phyloP scores from a whole-genome alignment of 2,888 invertebrate genomes.

The Tanytarsus gracilentus region DNA sequence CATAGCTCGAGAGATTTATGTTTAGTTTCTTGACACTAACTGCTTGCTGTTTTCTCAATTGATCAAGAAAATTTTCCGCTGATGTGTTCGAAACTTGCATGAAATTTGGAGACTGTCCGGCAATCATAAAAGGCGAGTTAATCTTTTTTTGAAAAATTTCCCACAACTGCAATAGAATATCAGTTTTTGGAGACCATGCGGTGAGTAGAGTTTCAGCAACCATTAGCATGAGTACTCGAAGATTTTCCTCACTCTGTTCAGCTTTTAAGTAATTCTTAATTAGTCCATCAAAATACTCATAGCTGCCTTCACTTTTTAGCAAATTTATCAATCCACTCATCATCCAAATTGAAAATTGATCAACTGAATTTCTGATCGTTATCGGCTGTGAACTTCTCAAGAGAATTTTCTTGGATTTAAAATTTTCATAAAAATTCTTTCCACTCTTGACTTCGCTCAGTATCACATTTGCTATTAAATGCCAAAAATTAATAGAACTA shows the following conservation, averaged over 20 bases:
- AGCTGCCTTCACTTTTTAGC: slow-evolving; percentile 42
- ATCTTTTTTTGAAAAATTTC: slow-evolving; percentile 51
- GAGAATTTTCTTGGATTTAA: neutral
- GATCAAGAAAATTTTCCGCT: slow-evolving; percentile 39
- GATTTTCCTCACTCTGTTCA: slow-evolving; percentile 44
- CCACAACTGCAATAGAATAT: slow-evolving; percentile 48
- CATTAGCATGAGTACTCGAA: slow-evolving; percentile 44
- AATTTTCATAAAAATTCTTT: slow-evolving; percentile 10
- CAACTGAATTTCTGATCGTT: slow-evolving; percentile 34
- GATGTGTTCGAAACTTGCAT: slow-evolving; percentile 39
- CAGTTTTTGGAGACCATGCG: slow-evolving; percentile 46
- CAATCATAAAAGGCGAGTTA: slow-evolving; percentile 47
- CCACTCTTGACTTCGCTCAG: neutral
- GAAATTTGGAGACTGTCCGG: slow-evolving; percentile 45
- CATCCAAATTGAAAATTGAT: slow-evolving; percentile 44
- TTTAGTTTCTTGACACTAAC: slow-evolving; percentile 34
- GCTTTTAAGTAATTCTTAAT: slow-evolving; percentile 44
- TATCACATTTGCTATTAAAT: slow-evolving; percentile 39
- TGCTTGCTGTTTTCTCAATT: slow-evolving; percentile 40
- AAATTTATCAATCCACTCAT: slow-evolving; percentile 44
- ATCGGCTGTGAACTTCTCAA: neutral
- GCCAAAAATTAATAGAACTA: slow-evolving; percentile 43
- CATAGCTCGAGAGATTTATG: slow-evolving; percentile 44
- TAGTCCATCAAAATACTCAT: slow-evolving; percentile 43
- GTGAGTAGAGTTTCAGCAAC: slow-evolving; percentile 43